Conservation (phyloP, 2,888 invertebrate genomes). For the Cerastis rubricosa region DNA sequence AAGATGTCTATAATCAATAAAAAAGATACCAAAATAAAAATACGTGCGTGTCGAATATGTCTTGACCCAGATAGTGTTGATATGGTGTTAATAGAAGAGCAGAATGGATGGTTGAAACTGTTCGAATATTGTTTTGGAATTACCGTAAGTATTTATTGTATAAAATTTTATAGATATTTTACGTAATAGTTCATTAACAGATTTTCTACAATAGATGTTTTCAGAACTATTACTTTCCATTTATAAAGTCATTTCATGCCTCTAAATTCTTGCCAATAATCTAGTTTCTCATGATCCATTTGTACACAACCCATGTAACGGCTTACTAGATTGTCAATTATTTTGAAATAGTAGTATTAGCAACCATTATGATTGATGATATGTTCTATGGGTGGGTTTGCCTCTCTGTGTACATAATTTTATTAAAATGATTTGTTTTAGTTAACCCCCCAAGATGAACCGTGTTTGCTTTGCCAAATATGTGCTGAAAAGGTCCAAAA, state of each 20-base stretch:
- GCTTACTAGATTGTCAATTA: not conserved
- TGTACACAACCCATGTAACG: not conserved
- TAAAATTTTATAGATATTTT: not conserved
- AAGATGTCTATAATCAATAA: conserved; percentile 16
- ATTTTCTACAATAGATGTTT: too few relatives aligned
- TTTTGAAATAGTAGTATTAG: not conserved
- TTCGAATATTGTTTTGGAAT: conserved; percentile 76
- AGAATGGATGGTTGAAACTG: conserved; percentile 66
- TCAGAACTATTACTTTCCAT: not conserved
- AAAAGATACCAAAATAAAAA: conserved; percentile 14
- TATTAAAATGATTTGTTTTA: conserved; percentile 3
- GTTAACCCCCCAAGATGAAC: conserved; percentile 55
- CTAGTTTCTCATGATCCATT: not conserved
- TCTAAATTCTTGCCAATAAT: too few relatives aligned
- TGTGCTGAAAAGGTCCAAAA: conserved; percentile 71
- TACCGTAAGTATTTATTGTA: conserved; percentile 67
- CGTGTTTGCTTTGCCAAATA: conserved; percentile 57
- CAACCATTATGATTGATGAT: not conserved
- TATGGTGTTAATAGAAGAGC: conserved; percentile 53
- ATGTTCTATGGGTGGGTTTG: not conserved
- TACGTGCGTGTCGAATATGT: conserved; percentile 74
- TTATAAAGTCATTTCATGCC: not conserved
- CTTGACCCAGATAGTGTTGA: conserved; percentile 63
- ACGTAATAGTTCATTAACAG: not conserved
- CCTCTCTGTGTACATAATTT: not conserved